A percentile compares a stretch with the other conserved stretches of the same genome.
These are phyloP conservation scores for Glaucopsyche alexis DNA, from an alignment of 2,888 invertebrate genomes.

Conservation along the genomic window DNA sequence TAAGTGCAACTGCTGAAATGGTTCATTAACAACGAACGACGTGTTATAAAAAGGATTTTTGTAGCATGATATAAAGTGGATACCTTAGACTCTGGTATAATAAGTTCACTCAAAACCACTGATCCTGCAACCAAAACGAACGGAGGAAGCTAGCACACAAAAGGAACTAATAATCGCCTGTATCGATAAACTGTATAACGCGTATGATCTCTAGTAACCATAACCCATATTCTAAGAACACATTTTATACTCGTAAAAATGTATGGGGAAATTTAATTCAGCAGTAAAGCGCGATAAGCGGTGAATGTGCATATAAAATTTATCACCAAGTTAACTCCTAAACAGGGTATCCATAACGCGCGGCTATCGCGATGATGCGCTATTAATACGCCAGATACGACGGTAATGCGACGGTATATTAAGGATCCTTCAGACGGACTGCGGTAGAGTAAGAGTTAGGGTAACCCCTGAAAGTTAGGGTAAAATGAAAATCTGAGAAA, in stretches of 20 bases:
- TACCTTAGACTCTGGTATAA: too few relatives aligned
- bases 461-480: background rate
- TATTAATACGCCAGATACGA: constrained; percentile 70
- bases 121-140: background rate
- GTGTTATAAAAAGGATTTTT: background rate
- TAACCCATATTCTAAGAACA: constrained; percentile 22
- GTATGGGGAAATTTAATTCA: constrained; percentile 37
- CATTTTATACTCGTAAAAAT: constrained; percentile 27
- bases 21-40: background rate
- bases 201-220: background rate
- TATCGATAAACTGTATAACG: background rate
- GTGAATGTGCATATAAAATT: constrained; percentile 48
- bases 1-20: constrained; percentile 32
- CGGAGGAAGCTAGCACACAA: background rate
- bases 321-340: constrained; percentile 44
- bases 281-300: constrained; percentile 44
- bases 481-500: background rate
- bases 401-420: constrained; percentile 62
- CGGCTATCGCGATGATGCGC: constrained; percentile 69
- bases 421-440: constrained; percentile 34
- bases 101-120: too few relatives aligned
- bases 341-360: constrained; percentile 43
- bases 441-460: background rate
- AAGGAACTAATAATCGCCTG: background rate
- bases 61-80: background rate